A percentile compares a stretch with the other conserved stretches of the same genome.
These are phyloP conservation scores for Fulica atra DNA, from an alignment of 2,113 vertebrate species.

Conservation along the genomic window DNA sequence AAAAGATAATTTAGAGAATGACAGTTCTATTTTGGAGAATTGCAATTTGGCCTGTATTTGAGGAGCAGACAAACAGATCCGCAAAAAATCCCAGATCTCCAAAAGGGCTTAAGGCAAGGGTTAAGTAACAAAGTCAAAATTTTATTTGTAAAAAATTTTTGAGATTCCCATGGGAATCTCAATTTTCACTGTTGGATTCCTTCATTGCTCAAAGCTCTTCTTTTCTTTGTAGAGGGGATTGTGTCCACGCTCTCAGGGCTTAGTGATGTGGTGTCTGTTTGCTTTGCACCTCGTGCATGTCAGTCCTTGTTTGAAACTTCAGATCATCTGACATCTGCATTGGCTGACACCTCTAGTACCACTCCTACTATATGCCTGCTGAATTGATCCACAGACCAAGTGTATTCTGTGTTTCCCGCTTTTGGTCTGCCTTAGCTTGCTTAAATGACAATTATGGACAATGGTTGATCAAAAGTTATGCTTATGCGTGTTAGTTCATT, in stretches of 20 bases:
- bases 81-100: not conserved
- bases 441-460: not conserved
- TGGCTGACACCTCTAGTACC: not conserved
- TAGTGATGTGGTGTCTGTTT: not conserved
- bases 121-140: not conserved
- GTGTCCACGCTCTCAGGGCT: not conserved
- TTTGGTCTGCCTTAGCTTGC: not conserved
- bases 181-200: not conserved
- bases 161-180: not conserved
- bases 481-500: accelerated
- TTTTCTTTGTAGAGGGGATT: not conserved
- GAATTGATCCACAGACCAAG: not conserved
- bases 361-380: not conserved
- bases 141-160: not conserved
- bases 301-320: not conserved
- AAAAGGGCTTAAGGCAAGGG: not conserved
- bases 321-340: not conserved
- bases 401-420: not conserved
- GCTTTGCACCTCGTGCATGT: not conserved
- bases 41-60: not conserved
- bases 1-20: not conserved
- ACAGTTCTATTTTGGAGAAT: not conserved
- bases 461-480: not conserved
- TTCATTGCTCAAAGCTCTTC: not conserved
- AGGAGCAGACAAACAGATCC: not conserved